These are phyloP conservation scores for Lepus timidus DNA, from an alignment of 2,113 vertebrate species.

Conservation along the genomic window DNA sequence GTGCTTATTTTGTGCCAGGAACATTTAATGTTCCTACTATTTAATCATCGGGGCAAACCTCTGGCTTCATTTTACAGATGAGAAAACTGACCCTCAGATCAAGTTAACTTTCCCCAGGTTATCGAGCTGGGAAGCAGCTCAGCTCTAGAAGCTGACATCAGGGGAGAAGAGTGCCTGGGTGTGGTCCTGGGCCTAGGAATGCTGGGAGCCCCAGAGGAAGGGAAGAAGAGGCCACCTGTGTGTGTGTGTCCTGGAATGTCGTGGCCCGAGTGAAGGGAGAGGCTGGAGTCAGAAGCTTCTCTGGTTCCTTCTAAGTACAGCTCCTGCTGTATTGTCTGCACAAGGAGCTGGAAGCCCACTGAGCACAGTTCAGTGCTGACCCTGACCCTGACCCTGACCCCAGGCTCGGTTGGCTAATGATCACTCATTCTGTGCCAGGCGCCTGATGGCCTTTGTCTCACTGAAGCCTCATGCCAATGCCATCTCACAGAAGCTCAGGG, in stretches of 20 bases:
- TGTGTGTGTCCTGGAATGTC: neutral
- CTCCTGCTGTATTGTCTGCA: neutral
- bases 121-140: neutral
- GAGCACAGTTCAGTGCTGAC: neutral
- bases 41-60: neutral
- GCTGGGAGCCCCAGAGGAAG: neutral
- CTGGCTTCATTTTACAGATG: neutral
- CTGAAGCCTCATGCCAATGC: neutral
- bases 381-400: too few relatives aligned
- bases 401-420: neutral
- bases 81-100: constrained; percentile 1
- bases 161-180: neutral
- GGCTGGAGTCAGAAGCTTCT: neutral
- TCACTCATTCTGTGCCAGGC: neutral
- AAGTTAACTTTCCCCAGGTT: neutral
- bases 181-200: neutral
- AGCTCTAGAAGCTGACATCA: neutral
- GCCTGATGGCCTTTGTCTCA: neutral
- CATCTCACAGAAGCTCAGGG: constrained; percentile 6
- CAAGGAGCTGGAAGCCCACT: neutral
- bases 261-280: neutral
- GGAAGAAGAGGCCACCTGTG: neutral
- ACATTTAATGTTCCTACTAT: neutral
- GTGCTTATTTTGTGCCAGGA: neutral
- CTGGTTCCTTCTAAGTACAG: neutral